Base-by-base conservation (phyloP, 2,888 invertebrate genomes). In the Criorhina ranunculi region DNA sequence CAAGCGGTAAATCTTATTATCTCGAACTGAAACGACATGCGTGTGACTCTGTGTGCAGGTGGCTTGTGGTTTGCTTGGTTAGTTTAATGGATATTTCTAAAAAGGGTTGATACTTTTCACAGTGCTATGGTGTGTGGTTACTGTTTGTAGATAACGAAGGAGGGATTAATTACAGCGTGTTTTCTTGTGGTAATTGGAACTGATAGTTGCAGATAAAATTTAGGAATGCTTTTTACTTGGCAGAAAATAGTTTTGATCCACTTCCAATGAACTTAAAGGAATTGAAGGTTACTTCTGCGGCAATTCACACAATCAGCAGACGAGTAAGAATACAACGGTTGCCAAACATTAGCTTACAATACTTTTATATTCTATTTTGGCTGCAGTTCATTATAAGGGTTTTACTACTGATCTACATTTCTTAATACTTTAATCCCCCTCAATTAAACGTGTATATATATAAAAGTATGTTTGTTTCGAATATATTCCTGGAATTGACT, bases 1-100 rank as follows among this genome's bases (percentile, higher is more conserved):
- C 24, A 42, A 33, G 40, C 42, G 66, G 66, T 66, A 67, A 76
- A 76, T 67, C 66, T 40, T 67, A 67, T 66, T 66, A 59, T 59
- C 59, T 66, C 24, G 29, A 46, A 49, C 37, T 44, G 31, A 66
- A 35, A 57, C 12, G 29, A 57, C 64, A 57, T 40, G 15, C 66
- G 40, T 46, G 44, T 31, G n/a, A 40, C 7, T 29, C n/a, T 46
- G 55, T 49, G 57, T 19, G 42, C 40, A 67, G 57, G 66, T 76
- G 76, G n/a, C 24, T 59, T 76, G 66, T 17, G 76, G 66, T 76
- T 59, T 57, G 12, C 11, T 31, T 53, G 55, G 75, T 49, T 49
- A 11, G 49, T 49, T 46, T 49, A 59, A 37, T 46, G 44, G 57
- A 42, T 42, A 17, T 51, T 15, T 33, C 19, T 33, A 31, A 42